Conservation (phyloP, 2,113 vertebrate genomes). For the Phylloscopus whistleri region DNA sequence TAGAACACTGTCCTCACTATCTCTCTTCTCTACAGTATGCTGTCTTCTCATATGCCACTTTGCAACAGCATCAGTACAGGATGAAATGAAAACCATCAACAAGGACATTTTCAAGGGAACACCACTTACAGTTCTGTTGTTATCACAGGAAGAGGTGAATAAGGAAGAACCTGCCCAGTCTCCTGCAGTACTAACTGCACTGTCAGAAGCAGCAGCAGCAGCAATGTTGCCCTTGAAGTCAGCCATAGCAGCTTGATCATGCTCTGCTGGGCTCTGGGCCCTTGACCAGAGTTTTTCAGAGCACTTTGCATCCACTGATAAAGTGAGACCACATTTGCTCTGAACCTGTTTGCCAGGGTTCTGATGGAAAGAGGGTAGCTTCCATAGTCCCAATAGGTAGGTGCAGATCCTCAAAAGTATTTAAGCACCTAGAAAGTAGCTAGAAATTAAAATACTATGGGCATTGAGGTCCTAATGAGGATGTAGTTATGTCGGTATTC, state of each 20-base stretch:
- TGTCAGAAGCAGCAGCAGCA: not conserved
- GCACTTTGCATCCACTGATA: not conserved
- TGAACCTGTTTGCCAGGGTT: not conserved
- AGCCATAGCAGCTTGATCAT: not conserved
- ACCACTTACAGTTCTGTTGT: not conserved
- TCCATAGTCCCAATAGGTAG: not conserved
- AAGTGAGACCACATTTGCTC: not conserved
- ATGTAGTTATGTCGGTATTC: slow-evolving; percentile 28
- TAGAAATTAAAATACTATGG: not conserved
- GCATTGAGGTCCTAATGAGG: not conserved
- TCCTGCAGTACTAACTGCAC: not conserved
- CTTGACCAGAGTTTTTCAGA: not conserved
- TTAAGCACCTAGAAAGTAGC: not conserved
- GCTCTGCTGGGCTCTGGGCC: not conserved
- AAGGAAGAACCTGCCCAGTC: not conserved
- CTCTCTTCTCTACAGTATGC: not conserved
- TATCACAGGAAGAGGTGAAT: not conserved
- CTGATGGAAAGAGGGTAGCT: not conserved
- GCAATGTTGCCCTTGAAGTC: not conserved
- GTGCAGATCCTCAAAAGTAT: not conserved
- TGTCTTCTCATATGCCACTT: not conserved
- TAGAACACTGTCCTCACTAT: not conserved
- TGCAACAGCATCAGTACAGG: not conserved
- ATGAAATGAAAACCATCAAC: not conserved
- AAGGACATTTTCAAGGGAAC: not conserved